Evolutionary conservation across 2,113 vertebrate species (phyloP).

Genomic region (Corythornis cristatus): DNA sequence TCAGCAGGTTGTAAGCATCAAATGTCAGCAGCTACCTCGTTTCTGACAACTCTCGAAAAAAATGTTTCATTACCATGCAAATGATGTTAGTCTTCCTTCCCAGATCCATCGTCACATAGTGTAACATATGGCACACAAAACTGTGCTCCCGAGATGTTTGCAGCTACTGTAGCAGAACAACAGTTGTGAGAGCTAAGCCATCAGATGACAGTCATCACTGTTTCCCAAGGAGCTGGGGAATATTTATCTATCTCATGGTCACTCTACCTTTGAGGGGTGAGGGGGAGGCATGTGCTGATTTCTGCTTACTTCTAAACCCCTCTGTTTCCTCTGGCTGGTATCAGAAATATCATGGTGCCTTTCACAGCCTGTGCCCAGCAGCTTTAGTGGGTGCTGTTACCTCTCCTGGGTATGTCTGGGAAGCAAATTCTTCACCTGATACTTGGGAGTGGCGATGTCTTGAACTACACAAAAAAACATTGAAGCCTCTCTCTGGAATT

Average conservation of each 20-base stretch:
- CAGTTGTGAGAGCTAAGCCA: not conserved
- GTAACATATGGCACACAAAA: not conserved
- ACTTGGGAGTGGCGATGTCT: not conserved
- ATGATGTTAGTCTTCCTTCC: conserved; percentile 7
- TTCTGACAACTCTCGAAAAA: conserved; percentile 21
- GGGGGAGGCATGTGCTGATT: not conserved
- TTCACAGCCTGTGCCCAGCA: not conserved
- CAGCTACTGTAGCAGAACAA: not conserved
- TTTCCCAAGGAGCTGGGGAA: not conserved
- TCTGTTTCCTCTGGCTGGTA: not conserved
- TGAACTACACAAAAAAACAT: not conserved
- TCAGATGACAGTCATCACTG: not conserved
- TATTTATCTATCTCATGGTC: not conserved
- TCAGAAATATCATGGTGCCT: not conserved
- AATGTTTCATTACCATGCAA: conserved; percentile 46
- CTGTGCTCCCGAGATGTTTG: not conserved
- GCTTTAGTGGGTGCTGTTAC: not conserved
- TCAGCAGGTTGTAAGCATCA: conserved; percentile 29
- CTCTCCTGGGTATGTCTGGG: not conserved
- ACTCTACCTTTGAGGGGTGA: not conserved
- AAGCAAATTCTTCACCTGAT: not conserved
- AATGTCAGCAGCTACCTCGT: not conserved
- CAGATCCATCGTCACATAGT: not conserved
- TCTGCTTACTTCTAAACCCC: not conserved
- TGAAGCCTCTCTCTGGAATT: not conserved